Percentiles rank a stretch among this genome's conserved stretches.
These are phyloP conservation scores for Mayetiola destructor DNA, from an alignment of 2,888 invertebrate species.

Conservation along the genomic window DNA sequence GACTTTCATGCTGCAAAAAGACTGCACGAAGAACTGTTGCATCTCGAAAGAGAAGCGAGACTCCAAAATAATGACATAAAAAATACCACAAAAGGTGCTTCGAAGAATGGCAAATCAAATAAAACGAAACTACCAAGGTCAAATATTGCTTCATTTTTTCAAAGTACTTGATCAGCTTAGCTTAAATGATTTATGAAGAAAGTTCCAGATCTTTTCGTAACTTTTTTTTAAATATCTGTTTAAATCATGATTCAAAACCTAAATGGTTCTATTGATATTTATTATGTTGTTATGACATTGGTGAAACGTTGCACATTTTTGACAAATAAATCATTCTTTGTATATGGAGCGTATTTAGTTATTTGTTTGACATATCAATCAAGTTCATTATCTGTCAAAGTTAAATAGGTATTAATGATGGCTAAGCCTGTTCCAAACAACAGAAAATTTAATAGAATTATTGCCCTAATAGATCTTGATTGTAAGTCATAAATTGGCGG, in stretches of 20 bases:
- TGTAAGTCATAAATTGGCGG: too few relatives aligned
- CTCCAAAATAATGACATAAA: background rate
- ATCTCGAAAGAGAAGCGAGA: background rate
- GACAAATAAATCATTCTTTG: too few relatives aligned
- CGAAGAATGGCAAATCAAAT: background rate
- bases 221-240: background rate
- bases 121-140: background rate
- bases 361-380: too few relatives aligned
- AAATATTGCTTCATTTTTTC: background rate
- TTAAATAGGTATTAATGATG: background rate
- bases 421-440: too few relatives aligned
- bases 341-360: too few relatives aligned
- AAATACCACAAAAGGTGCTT: background rate
- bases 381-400: background rate
- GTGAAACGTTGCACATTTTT: too few relatives aligned
- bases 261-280: too few relatives aligned
- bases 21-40: conserved; percentile 37
- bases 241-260: too few relatives aligned
- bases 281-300: too few relatives aligned
- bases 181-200: too few relatives aligned
- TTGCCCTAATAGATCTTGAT: conserved; percentile 94
- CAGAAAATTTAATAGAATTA: conserved; percentile 44
- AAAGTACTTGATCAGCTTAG: background rate
- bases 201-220: background rate
- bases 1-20: conserved; percentile 78